Evolutionary conservation across 2,113 vertebrate genomes (phyloP), one percentile per base, ranked within the genome.

Genomic region (Buteo buteo): DNA sequence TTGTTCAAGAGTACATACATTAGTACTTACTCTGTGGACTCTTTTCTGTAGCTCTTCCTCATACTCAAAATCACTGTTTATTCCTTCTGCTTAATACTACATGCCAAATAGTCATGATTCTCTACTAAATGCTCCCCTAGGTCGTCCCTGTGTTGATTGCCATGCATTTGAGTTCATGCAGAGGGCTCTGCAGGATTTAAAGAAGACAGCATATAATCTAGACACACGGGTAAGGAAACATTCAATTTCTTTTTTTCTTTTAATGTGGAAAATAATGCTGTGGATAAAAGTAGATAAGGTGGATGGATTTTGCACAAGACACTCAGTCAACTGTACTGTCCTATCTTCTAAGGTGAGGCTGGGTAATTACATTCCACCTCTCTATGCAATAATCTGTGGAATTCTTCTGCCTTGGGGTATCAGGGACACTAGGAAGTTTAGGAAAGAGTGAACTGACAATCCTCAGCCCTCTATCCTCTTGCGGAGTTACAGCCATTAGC

Each of bases 161-260:
- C 99, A 99, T 94, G 99, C 99, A 1, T 99, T 99, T 91, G 99
- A 99, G 96, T 99, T 99, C 90, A 99, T 99, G 99, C 99, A 99
- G 98, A 99, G 99, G 91, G 99, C 99, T 47, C 98, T 99, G 97
- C 99, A 99, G 96, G 99, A 99, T 96, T 97, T 99, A 77, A 99
- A 99, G 97, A 99, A 99, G 98, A 99, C 99, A 0, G 99, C 99
- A 0, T 99, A 99, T 96, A 99, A 99, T 95, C 98, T 99, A 16
- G 99, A 99, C 94, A 98, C 99, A 28, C 96, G 99, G 98, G 99
- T 99, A 97, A 97, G 98, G 49, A 88, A 88, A 77, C 31, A 32
- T 57, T 34, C 8, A 3, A 24, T 52, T 44, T 38, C 4, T 50
- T 66, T 19, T 24, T 50, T 5, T 28, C 10, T 6, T 50, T 40